A percentile compares a stretch with the other conserved stretches of the same genome.
Evolutionary conservation across 2,888 invertebrate genomes (phyloP).

Genomic region (Labia minor): DNA sequence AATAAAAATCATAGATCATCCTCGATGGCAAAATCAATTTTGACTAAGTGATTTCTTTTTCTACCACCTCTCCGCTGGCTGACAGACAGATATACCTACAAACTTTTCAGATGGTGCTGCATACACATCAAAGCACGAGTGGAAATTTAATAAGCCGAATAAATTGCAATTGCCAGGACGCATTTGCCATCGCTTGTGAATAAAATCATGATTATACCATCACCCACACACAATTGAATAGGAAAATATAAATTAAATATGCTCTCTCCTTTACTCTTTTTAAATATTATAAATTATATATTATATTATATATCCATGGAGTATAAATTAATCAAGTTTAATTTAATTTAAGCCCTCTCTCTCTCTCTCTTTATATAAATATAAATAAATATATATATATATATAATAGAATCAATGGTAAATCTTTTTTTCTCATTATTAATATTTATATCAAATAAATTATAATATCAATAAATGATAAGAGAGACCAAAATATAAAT

Average conservation of each 20-base stretch:
- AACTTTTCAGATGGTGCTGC: background rate
- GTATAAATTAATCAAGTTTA: too few species aligned
- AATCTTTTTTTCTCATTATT: too few species aligned
- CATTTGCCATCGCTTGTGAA: conserved; percentile 3
- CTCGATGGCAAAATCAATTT: background rate
- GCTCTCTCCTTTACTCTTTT: background rate
- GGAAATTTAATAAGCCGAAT: conserved; percentile 13
- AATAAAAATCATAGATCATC: background rate
- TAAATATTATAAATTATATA: too few species aligned
- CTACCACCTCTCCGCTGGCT: background rate
- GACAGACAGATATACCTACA: background rate
- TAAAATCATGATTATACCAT: background rate
- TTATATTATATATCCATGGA: too few species aligned
- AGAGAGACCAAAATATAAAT: too few species aligned
- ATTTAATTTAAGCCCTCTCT: too few species aligned
- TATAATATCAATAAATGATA: too few species aligned
- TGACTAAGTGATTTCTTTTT: conserved; percentile 1
- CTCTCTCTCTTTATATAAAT: too few species aligned
- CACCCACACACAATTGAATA: background rate
- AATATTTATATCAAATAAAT: too few species aligned
- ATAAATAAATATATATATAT: too few species aligned
- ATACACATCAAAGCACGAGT: background rate
- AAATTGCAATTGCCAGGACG: conserved; percentile 1
- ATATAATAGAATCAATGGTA: too few species aligned
- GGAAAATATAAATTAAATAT: conserved; percentile 1